A percentile compares a stretch with the other conserved stretches of the same genome.
Evolutionary conservation across 2,888 invertebrate genomes (phyloP).

Genomic region (Caenorhabditis virilis): DNA sequence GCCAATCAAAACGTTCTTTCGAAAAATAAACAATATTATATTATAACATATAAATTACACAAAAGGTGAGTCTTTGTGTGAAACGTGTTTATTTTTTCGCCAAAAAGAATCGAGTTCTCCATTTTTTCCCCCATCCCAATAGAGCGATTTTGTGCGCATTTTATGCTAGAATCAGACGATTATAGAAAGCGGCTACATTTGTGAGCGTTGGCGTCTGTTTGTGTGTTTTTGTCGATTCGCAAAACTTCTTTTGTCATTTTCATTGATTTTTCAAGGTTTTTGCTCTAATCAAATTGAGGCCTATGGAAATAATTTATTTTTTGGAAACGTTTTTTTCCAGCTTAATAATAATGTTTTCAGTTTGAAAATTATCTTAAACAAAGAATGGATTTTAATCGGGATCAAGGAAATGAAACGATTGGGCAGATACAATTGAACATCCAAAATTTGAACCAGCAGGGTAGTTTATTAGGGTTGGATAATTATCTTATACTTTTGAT

Average conservation of each 20-base stretch:
- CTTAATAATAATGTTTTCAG: slow-evolving; percentile 18
- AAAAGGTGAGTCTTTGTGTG: too few relatives aligned
- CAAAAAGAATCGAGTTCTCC: neutral
- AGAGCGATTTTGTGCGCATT: slow-evolving; percentile 8
- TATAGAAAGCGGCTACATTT: too few relatives aligned
- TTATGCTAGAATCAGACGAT: too few relatives aligned
- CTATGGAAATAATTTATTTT: too few relatives aligned
- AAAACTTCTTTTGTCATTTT: slow-evolving; percentile 8
- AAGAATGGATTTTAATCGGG: slow-evolving; percentile 53
- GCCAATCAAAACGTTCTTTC: too few relatives aligned
- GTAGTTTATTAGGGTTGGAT: slow-evolving; percentile 24
- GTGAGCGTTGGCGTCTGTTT: slow-evolving; percentile 7
- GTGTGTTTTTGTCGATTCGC: slow-evolving; percentile 2
- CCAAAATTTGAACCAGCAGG: slow-evolving; percentile 49
- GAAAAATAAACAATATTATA: too few relatives aligned
- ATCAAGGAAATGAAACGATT: slow-evolving; percentile 41
- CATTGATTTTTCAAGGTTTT: too few relatives aligned
- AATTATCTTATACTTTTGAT: neutral
- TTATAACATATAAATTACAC: too few relatives aligned
- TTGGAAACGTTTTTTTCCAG: too few relatives aligned
- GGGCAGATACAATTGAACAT: slow-evolving; percentile 47
- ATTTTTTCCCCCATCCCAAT: slow-evolving; percentile 4
- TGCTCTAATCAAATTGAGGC: too few relatives aligned
- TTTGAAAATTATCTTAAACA: slow-evolving; percentile 22
- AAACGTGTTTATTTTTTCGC: slow-evolving; percentile 6